Conservation (phyloP, 1,140 invertebrate species). For the Lerema accius region DNA sequence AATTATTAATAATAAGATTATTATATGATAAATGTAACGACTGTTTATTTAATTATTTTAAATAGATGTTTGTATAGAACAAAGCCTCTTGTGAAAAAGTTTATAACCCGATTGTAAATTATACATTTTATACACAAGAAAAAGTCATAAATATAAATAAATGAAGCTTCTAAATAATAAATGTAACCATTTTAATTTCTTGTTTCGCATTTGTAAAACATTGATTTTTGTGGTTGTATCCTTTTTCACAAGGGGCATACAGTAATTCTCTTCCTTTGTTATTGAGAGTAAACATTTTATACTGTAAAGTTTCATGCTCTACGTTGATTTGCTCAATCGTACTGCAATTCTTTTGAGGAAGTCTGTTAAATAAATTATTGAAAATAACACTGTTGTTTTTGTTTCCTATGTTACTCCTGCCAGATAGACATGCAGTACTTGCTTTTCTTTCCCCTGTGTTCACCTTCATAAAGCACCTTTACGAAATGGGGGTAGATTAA, state of each 20-base stretch:
- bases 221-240: neutral
- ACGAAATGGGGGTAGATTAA: too few species aligned
- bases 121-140: too few species aligned
- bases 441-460: too few species aligned
- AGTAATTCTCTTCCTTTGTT: conserved; percentile 46
- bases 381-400: conserved; percentile 36
- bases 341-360: conserved; percentile 61
- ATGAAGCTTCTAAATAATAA: too few species aligned
- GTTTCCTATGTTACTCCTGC: too few species aligned
- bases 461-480: too few species aligned
- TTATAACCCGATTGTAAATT: too few species aligned
- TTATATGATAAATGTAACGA: conserved; percentile 11
- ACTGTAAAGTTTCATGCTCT: conserved; percentile 61
- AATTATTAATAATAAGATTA: neutral
- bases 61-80: conserved; percentile 34
- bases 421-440: too few species aligned
- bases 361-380: conserved; percentile 73
- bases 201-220: conserved; percentile 9
- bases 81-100: conserved; percentile 4
- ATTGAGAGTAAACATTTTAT: conserved; percentile 65
- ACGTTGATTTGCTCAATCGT: conserved; percentile 71
- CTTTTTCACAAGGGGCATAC: conserved; percentile 32
- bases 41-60: conserved; percentile 31
- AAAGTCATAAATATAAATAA: too few species aligned
- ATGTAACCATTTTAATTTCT: neutral